Conservation (phyloP, 2,888 invertebrate species). For the Stramonita haemastoma region DNA sequence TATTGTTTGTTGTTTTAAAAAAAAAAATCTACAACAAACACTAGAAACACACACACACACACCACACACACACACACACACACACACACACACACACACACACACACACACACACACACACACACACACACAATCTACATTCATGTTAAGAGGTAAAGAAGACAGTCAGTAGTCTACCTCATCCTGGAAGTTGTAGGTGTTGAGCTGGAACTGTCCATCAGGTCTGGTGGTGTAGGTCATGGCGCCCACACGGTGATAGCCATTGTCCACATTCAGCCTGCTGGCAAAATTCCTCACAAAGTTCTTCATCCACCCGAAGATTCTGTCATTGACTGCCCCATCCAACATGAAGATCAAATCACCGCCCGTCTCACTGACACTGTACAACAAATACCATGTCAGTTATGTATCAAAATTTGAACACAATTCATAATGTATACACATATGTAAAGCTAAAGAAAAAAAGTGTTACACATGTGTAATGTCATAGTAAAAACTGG, state of each 20-base stretch:
- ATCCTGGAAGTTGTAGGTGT: conserved; percentile 52
- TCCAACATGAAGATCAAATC: conserved; percentile 64
- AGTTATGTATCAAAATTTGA: too few species aligned
- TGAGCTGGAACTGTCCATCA: conserved; percentile 55
- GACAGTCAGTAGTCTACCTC: conserved; percentile 35
- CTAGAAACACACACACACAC: too few species aligned
- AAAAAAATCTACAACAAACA: too few species aligned
- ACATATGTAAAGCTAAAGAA: too few species aligned
- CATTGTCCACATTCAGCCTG: conserved; percentile 55
- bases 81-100: too few species aligned
- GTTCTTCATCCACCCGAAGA: conserved; percentile 52
- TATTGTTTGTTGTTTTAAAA: too few species aligned
- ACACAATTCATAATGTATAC: too few species aligned
- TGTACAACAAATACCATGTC: neutral
- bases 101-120: too few species aligned
- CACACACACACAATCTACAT: too few species aligned
- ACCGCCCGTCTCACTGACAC: conserved; percentile 50
- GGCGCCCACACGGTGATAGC: conserved; percentile 59
- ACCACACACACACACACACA: too few species aligned
- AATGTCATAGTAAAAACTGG: too few species aligned
- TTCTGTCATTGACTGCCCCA: conserved; percentile 55
- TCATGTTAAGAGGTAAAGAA: neutral
- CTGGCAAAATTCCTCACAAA: conserved; percentile 52
- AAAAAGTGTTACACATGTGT: too few species aligned
- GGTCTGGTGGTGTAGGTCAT: conserved; percentile 56